Evolutionary conservation across 2,797 vertebrate species (phyloP).

Genomic region (Takifugu rubripes): DNA sequence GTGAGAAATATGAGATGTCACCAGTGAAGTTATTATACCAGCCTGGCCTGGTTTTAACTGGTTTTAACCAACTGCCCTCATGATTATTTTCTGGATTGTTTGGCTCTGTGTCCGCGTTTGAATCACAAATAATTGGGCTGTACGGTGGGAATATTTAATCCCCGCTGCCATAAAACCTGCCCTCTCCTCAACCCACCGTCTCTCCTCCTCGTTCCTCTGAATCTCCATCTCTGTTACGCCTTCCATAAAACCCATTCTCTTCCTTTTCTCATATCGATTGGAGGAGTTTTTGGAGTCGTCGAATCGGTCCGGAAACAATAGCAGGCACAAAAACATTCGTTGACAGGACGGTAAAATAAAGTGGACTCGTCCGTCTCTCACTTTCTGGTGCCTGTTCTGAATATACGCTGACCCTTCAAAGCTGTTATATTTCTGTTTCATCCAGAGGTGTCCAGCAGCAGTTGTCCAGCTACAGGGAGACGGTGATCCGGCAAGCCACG

Average conservation of each 20-base stretch:
- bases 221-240: constrained; percentile 45
- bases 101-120: too few relatives aligned
- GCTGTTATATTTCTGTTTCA: constrained; percentile 17
- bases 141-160: too few relatives aligned
- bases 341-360: too few relatives aligned
- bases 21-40: too few relatives aligned
- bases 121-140: too few relatives aligned
- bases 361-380: too few relatives aligned
- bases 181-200: constrained; percentile 5
- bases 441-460: constrained; percentile 93
- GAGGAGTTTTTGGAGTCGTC: too few relatives aligned
- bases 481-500: constrained; percentile 81
- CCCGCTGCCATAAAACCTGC: too few relatives aligned
- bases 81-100: too few relatives aligned
- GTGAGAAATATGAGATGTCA: too few relatives aligned
- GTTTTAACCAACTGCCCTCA: too few relatives aligned
- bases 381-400: background rate
- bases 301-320: constrained; percentile 36
- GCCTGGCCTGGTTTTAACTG: too few relatives aligned
- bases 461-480: constrained; percentile 95
- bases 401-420: constrained; percentile 11
- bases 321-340: constrained; percentile 18
- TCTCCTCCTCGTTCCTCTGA: constrained; percentile 24
- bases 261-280: constrained; percentile 14
- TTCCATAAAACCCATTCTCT: constrained; percentile 54